Evolutionary conservation across 1,140 invertebrate genomes (phyloP).

Genomic region (Ptiloglossa arizonensis): DNA sequence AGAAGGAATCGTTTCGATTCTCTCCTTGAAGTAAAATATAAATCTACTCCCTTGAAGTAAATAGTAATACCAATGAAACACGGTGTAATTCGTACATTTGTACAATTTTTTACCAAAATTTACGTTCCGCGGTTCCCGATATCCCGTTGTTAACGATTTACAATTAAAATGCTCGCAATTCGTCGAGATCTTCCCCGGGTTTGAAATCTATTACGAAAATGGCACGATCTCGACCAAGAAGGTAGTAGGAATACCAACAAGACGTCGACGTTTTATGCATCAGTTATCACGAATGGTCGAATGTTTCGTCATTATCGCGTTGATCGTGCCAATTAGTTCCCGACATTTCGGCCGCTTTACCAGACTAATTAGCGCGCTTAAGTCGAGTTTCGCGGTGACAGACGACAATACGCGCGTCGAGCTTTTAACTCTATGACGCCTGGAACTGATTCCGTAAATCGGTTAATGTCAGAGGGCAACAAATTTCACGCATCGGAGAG

Average conservation of each 20-base stretch:
- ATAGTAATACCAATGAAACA: too few species aligned
- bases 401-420: slow-evolving; percentile 36
- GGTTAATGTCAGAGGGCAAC: slow-evolving; percentile 5
- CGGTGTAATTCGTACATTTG: too few species aligned
- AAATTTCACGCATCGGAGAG: slow-evolving; percentile 30
- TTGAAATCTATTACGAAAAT: too few species aligned
- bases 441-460: slow-evolving; percentile 1
- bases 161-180: too few species aligned
- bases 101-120: too few species aligned
- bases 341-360: slow-evolving; percentile 33
- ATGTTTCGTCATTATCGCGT: not conserved
- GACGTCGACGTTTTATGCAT: not conserved
- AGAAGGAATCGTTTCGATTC: too few species aligned
- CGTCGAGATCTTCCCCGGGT: too few species aligned
- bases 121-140: too few species aligned
- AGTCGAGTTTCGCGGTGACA: slow-evolving; percentile 32
- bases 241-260: not conserved
- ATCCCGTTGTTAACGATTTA: too few species aligned
- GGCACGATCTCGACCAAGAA: too few species aligned
- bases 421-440: slow-evolving; percentile 48
- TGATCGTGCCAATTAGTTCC: slow-evolving; percentile 5
- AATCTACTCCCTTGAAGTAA: too few species aligned
- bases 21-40: too few species aligned
- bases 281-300: not conserved
- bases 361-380: slow-evolving; percentile 52